Conservation (phyloP, 2,797 vertebrate genomes). For the Smutsia gigantea region DNA sequence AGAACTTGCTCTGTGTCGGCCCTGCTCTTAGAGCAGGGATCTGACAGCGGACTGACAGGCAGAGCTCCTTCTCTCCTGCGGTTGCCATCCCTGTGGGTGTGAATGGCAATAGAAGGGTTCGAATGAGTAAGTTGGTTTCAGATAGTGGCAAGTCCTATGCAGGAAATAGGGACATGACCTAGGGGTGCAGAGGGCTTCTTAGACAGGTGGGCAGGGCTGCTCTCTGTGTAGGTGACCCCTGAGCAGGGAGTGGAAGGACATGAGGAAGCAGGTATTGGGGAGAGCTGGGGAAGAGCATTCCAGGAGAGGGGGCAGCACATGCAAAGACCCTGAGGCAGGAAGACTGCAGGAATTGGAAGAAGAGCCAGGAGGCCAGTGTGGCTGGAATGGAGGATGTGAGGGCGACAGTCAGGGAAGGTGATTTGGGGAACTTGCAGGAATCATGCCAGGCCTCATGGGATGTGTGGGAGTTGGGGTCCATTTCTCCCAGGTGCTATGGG, state of each 20-base stretch:
- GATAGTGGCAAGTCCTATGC: not conserved
- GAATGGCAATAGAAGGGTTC: not conserved
- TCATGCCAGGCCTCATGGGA: not conserved
- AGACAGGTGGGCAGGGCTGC: too few species aligned
- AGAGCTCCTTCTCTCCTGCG: fast-evolving
- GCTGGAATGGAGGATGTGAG: not conserved
- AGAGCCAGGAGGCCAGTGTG: too few species aligned
- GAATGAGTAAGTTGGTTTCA: not conserved
- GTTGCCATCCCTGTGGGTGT: not conserved
- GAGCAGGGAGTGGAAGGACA: not conserved
- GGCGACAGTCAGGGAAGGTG: fast-evolving
- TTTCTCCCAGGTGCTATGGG: not conserved
- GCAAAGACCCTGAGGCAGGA: not conserved
- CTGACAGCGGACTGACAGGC: not conserved
- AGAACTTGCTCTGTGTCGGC: not conserved
- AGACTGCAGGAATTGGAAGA: not conserved
- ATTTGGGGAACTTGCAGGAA: not conserved
- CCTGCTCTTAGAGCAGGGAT: not conserved
- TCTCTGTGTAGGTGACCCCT: not conserved
- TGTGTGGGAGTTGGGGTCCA: fast-evolving
- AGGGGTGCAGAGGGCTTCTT: not conserved
- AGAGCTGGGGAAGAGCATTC: too few species aligned
- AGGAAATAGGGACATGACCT: fast-evolving
- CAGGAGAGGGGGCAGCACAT: fast-evolving
- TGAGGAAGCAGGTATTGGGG: not conserved